Evolutionary conservation across 1,140 invertebrate species (phyloP).

Genomic region (Zaprionus nigranus): DNA sequence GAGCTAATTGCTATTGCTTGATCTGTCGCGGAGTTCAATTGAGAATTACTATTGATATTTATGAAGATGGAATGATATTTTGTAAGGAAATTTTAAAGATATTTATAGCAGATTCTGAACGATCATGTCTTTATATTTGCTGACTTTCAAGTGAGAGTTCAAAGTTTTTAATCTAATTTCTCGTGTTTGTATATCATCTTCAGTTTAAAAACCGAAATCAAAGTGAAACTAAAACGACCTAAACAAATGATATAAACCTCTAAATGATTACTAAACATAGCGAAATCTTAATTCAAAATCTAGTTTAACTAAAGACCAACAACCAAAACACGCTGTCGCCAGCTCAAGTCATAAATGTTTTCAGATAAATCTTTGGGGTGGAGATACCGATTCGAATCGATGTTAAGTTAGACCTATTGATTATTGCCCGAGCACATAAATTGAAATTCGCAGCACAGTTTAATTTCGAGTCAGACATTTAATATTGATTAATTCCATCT

Average conservation of each 20-base stretch:
- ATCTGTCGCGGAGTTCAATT: conserved; percentile 6
- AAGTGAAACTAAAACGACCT: not conserved
- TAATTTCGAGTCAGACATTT: conserved; percentile 62
- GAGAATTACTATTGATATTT: not conserved
- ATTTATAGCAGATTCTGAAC: not conserved
- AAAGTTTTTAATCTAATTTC: not conserved
- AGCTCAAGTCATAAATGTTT: conserved; percentile 17
- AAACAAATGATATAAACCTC: not conserved
- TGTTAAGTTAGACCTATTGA: conserved; percentile 34
- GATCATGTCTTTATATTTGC: not conserved
- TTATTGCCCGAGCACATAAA: conserved; percentile 31
- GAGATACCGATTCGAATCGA: conserved; percentile 4
- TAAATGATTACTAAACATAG: not conserved
- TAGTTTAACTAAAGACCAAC: conserved; percentile 7
- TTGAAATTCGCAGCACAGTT: conserved; percentile 61
- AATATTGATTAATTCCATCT: conserved; percentile 70
- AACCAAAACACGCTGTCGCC: not conserved
- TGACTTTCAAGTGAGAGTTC: not conserved
- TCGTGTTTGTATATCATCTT: no score
- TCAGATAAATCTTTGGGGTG: conserved; percentile 7
- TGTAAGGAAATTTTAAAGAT: not conserved
- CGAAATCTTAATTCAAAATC: conserved; percentile 5
- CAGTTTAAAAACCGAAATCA: not conserved
- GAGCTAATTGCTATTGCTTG: conserved; percentile 54
- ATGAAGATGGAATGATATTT: not conserved